Evolutionary conservation across 2,113 vertebrate species (phyloP).

Genomic region (Piaya cayana): DNA sequence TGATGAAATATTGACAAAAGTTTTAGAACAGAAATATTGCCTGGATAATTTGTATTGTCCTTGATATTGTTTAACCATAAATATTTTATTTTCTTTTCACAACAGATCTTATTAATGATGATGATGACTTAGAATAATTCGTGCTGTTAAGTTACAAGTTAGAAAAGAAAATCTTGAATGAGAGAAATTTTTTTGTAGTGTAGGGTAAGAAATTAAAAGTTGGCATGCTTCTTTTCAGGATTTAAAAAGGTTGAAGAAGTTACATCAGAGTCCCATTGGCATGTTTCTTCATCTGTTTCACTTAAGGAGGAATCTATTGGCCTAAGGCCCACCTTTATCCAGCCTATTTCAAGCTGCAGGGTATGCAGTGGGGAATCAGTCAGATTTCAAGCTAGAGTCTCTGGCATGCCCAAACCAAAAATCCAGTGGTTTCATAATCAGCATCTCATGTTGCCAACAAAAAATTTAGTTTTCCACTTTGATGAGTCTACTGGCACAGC

Average conservation of each 20-base stretch:
- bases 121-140: conserved; percentile 3
- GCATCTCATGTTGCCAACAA: conserved; percentile 82
- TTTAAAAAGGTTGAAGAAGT: conserved; percentile 80
- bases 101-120: conserved; percentile 1
- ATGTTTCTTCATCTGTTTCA: conserved; percentile 81
- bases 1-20: neutral
- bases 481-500: conserved; percentile 88
- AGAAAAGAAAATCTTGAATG: neutral
- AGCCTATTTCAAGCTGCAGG: conserved; percentile 85
- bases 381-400: conserved; percentile 88
- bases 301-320: conserved; percentile 84
- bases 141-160: neutral
- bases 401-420: conserved; percentile 85
- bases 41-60: neutral
- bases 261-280: conserved; percentile 77
- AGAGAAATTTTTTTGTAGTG: conserved; percentile 24
- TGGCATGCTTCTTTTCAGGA: conserved; percentile 92
- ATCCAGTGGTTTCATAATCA: conserved; percentile 90
- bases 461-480: conserved; percentile 91
- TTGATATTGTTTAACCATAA: neutral
- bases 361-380: conserved; percentile 88
- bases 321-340: conserved; percentile 89
- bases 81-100: conserved; percentile 25
- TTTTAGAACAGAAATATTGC: neutral
- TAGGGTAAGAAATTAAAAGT: conserved; percentile 77